Evolutionary conservation across 2,888 invertebrate species (phyloP), one percentile per base, ranked within the genome.

Genomic region (Ephialtes manifestator): DNA sequence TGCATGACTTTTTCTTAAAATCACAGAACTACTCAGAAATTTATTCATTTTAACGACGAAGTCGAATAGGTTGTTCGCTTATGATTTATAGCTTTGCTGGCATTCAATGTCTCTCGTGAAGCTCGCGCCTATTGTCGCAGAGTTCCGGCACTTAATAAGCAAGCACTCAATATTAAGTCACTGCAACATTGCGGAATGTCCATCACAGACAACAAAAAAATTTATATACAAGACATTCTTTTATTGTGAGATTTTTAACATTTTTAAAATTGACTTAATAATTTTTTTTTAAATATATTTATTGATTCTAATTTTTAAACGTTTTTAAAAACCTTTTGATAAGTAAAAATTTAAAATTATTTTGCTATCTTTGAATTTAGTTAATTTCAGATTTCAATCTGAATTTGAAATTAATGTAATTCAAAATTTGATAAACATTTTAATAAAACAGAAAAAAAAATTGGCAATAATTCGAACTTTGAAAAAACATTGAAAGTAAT

Each of bases 31-130:
- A 15, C 43, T 18, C 24, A 18, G n/a, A 43, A 35, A 55, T 71
- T 24, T 7, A 24, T 55, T 51, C n/a, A 39, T 20, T 18, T 20
- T 39, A 0, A 24, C 24, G 28, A 11, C 2, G 11, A 58, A 24
- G 28, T 58, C 28, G 58, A 15, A 28, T 28, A 24, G 58, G 13
- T 65, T 28, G 15, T 63, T 67, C 65, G 31, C 4, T 58, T 28
- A 35, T 74, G 74, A 78, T 78, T 83, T 63, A 83, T 68, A 4
- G 60, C 31, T 31, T 5, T 68, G 18, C 10, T 31, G 74, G n/a
- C 24, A 60, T 75, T 79, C 28, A 48, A 7, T 53, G 15, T 24
- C 10, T 55, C 46, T 46, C 24, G 24, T 24, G 1, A 35, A 35
- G 53, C 28, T 58, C 28, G 31, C 2, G 28, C 10, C 18, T 71